phyloP scores from a whole-genome alignment of 2,113 vertebrate genomes.

The Cryptomyrus ogoouensis region DNA sequence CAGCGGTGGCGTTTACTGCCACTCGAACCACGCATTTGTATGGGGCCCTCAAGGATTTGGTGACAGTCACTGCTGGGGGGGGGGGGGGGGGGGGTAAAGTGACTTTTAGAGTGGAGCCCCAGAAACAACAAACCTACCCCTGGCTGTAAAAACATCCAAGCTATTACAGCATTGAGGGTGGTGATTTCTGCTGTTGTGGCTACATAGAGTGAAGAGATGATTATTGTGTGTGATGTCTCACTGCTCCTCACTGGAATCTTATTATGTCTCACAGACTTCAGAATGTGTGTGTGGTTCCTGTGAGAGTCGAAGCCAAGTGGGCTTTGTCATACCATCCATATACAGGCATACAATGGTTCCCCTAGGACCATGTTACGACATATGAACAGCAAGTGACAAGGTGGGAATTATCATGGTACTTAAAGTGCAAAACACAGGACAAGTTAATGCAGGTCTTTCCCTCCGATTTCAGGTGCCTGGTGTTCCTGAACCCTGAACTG shows the following conservation, averaged over 20 bases:
- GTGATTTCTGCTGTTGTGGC: background rate
- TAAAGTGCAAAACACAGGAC: background rate
- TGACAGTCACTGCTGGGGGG: background rate
- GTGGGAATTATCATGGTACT: background rate
- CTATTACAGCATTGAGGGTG: background rate
- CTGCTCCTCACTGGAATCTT: background rate
- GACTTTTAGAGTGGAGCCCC: background rate
- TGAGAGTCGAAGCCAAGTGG: background rate
- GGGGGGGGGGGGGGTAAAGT: background rate
- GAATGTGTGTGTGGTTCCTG: background rate
- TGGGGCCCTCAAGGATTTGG: background rate
- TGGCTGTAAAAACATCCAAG: conserved; percentile 5
- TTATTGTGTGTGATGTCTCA: background rate
- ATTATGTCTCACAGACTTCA: background rate
- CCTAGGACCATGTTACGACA: background rate
- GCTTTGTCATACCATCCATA: background rate
- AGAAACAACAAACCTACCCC: background rate
- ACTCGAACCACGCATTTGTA: background rate
- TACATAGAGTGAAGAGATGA: background rate
- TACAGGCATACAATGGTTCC: background rate
- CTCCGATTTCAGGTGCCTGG: background rate
- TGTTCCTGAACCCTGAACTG: background rate
- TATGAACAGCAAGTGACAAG: background rate
- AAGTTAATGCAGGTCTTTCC: background rate
- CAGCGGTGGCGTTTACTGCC: background rate